phyloP scores from a whole-genome alignment of 2,113 vertebrate species.

The Candoia aspera region DNA sequence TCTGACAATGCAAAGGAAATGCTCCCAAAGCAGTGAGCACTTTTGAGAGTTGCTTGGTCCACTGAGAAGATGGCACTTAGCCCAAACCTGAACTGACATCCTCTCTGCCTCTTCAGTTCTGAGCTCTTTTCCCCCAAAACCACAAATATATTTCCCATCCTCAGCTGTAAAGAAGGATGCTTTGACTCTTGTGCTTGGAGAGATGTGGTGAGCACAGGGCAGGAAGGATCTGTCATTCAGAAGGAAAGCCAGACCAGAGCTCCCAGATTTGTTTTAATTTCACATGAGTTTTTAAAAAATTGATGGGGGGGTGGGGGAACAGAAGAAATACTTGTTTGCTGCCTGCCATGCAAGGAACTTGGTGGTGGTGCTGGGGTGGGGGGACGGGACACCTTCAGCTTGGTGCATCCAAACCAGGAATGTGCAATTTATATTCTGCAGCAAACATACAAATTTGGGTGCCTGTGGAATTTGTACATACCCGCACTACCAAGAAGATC shows the following conservation, averaged over 20 bases:
- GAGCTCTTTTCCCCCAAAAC: slow-evolving; percentile 48
- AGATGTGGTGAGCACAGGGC: slow-evolving; percentile 54
- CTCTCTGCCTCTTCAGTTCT: slow-evolving; percentile 40
- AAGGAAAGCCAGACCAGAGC: slow-evolving; percentile 31
- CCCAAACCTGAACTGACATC: slow-evolving; percentile 49
- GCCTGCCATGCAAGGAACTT: background rate
- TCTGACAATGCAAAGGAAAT: slow-evolving; percentile 44
- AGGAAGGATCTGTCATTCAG: slow-evolving; percentile 63
- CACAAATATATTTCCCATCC: slow-evolving; percentile 63
- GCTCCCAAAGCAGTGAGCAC: slow-evolving; percentile 33
- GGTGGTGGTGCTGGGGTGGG: fast-evolving
- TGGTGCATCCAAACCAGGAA: slow-evolving; percentile 47
- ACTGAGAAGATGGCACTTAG: slow-evolving; percentile 54
- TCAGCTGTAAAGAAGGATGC: slow-evolving; percentile 63
- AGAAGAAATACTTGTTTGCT: background rate
- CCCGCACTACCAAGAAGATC: slow-evolving; percentile 28
- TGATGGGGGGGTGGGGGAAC: slow-evolving; percentile 8
- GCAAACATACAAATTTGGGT: slow-evolving; percentile 41
- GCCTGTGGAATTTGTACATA: slow-evolving; percentile 45
- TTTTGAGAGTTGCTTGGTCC: slow-evolving; percentile 53
- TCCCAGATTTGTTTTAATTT: slow-evolving; percentile 52
- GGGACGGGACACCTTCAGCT: background rate
- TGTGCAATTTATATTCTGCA: slow-evolving; percentile 52
- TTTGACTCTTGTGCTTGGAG: slow-evolving; percentile 58
- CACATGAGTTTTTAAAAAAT: slow-evolving; percentile 19